Evolutionary conservation across 2,888 invertebrate species (phyloP).

Genomic region (Scelioninae gen. 1): DNA sequence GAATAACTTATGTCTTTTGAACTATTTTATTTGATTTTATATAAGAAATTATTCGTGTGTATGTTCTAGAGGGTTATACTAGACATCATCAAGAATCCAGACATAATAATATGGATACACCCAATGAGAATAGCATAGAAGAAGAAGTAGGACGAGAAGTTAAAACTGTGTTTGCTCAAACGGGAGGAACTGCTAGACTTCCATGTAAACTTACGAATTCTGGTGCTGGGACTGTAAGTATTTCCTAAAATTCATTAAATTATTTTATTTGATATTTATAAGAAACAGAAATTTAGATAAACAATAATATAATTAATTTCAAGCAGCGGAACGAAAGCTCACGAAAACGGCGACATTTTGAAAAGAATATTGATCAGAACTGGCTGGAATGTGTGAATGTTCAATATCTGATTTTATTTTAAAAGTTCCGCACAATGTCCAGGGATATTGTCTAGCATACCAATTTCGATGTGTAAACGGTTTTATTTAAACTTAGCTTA

Average conservation of each 20-base stretch:
- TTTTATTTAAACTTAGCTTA: slow-evolving; percentile 2
- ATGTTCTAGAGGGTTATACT: slow-evolving; percentile 77
- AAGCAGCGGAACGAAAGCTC: neutral
- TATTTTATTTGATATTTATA: slow-evolving; percentile 14
- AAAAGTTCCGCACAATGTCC: slow-evolving; percentile 10
- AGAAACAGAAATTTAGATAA: neutral
- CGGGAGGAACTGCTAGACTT: slow-evolving; percentile 85
- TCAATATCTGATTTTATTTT: slow-evolving; percentile 23
- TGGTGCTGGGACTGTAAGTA: slow-evolving; percentile 84
- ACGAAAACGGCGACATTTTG: neutral
- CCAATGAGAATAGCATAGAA: slow-evolving; percentile 71
- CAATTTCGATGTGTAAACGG: slow-evolving; percentile 8
- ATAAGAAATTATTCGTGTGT: slow-evolving; percentile 4
- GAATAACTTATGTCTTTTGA: too few species aligned
- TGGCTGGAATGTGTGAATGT: slow-evolving; percentile 7
- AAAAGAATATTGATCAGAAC: slow-evolving; percentile 7
- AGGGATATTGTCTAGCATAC: slow-evolving; percentile 23
- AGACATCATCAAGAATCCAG: slow-evolving; percentile 79
- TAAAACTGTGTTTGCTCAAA: slow-evolving; percentile 85
- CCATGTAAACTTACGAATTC: slow-evolving; percentile 85
- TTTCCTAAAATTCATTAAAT: slow-evolving; percentile 14
- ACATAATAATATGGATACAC: slow-evolving; percentile 74
- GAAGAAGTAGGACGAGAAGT: slow-evolving; percentile 75
- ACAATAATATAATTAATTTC: neutral
- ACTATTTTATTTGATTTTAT: neutral